A percentile compares a stretch with the other conserved stretches of the same genome.
phyloP scores from a whole-genome alignment of 2,797 vertebrate species.

The Synanceia verrucosa region DNA sequence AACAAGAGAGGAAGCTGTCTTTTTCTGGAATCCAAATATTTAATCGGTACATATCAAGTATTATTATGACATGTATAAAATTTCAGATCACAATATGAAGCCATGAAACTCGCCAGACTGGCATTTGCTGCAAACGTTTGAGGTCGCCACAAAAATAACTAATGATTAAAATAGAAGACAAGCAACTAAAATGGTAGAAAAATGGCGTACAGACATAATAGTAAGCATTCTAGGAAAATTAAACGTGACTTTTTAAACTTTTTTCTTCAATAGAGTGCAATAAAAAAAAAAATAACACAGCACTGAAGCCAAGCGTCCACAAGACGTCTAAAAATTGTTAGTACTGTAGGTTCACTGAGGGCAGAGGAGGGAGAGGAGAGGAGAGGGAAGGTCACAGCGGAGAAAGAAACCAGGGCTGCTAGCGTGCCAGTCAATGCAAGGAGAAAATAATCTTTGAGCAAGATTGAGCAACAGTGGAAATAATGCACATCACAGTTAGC shows the following conservation, averaged over 20 bases:
- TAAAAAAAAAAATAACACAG: constrained; percentile 90
- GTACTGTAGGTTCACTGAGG: constrained; percentile 87
- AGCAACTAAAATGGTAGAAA: constrained; percentile 87
- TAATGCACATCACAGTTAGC: constrained; percentile 88
- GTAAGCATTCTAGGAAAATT: constrained; percentile 83
- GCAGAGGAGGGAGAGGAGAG: constrained; percentile 79
- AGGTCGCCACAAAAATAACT: constrained; percentile 85
- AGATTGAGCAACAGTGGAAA: constrained; percentile 78
- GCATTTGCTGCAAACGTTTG: constrained; percentile 67
- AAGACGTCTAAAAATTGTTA: constrained; percentile 93
- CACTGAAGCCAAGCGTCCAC: constrained; percentile 95
- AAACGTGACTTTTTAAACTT: constrained; percentile 72
- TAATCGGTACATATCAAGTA: constrained; percentile 96
- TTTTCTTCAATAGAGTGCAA: constrained; percentile 88
- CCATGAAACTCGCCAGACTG: constrained; percentile 90
- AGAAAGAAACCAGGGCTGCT: constrained; percentile 82
- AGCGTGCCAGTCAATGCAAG: constrained; percentile 85
- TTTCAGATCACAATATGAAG: constrained; percentile 98
- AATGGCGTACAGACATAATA: constrained; percentile 76
- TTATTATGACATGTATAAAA: constrained; percentile 99
- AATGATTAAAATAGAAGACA: constrained; percentile 87
- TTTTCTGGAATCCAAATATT: constrained; percentile 98
- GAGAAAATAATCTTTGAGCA: constrained; percentile 57
- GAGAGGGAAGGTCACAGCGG: constrained; percentile 86
- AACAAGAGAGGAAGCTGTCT: constrained; percentile 5